Evolutionary conservation across 2,113 vertebrate species (phyloP).

Genomic region (Sebastes fasciatus): DNA sequence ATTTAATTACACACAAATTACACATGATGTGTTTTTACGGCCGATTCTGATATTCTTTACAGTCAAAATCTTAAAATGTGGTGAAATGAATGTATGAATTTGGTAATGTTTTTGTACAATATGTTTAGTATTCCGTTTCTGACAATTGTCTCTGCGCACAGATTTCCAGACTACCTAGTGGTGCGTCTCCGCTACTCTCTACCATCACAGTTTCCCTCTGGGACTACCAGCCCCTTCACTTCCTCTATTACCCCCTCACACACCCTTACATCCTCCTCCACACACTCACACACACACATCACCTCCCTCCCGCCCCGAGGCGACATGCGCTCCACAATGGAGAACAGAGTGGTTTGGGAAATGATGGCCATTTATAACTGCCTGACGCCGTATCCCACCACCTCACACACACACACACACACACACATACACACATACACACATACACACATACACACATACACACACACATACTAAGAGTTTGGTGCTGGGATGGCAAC

Average conservation of each 20-base stretch:
- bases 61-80: not conserved
- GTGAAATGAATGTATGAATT: not conserved
- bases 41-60: not conserved
- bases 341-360: constrained; percentile 84
- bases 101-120: not conserved
- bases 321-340: constrained; percentile 82
- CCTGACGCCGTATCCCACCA: constrained; percentile 77
- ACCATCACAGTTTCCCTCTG: constrained; percentile 62
- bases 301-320: constrained; percentile 66
- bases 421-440: constrained; percentile 25
- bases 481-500: constrained; percentile 26
- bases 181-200: constrained; percentile 49
- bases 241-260: constrained; percentile 75
- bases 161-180: constrained; percentile 26
- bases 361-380: constrained; percentile 88
- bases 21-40: no score
- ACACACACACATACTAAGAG: constrained; percentile 16
- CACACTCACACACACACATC: constrained; percentile 71
- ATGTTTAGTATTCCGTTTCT: not conserved
- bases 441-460: constrained; percentile 23
- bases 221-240: constrained; percentile 72
- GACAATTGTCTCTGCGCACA: constrained; percentile 25
- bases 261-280: constrained; percentile 69
- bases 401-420: constrained; percentile 42
- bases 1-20: not conserved